Percentiles rank a stretch among this genome's conserved stretches.
phyloP scores from a whole-genome alignment of 2,888 invertebrate species.

The Mesorhabditis sp. region DNA sequence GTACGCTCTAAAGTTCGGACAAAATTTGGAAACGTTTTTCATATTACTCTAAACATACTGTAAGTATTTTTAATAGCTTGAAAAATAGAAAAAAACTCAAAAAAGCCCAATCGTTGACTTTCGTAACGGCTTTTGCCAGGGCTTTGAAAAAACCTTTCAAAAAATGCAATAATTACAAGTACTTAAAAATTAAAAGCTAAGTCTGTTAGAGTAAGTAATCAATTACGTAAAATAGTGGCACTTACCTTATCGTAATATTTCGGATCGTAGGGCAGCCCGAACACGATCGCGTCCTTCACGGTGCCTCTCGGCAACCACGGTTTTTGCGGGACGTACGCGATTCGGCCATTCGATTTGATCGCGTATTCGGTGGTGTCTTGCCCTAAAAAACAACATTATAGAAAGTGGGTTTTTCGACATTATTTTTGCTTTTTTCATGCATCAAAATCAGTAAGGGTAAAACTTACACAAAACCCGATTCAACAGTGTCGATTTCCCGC shows the following conservation, averaged over 20 bases:
- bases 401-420: neutral
- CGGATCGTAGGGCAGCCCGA: neutral
- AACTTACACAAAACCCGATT: slow-evolving; percentile 2
- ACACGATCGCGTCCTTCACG: neutral
- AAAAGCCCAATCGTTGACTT: too few species aligned
- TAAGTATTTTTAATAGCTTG: too few species aligned
- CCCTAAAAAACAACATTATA: neutral
- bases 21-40: too few species aligned
- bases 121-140: too few species aligned
- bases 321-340: slow-evolving; percentile 4
- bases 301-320: neutral
- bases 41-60: too few species aligned
- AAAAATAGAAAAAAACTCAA: too few species aligned
- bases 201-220: too few species aligned
- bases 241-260: neutral
- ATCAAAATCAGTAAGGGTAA: neutral
- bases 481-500: slow-evolving; percentile 3
- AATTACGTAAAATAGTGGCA: neutral
- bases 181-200: neutral
- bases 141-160: neutral
- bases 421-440: neutral
- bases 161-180: neutral
- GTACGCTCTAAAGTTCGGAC: neutral
- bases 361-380: neutral
- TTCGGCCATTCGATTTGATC: neutral